A percentile compares a stretch with the other conserved stretches of the same genome.
phyloP scores from a whole-genome alignment of 2,888 invertebrate genomes.

The Malthinus flaveolus region DNA sequence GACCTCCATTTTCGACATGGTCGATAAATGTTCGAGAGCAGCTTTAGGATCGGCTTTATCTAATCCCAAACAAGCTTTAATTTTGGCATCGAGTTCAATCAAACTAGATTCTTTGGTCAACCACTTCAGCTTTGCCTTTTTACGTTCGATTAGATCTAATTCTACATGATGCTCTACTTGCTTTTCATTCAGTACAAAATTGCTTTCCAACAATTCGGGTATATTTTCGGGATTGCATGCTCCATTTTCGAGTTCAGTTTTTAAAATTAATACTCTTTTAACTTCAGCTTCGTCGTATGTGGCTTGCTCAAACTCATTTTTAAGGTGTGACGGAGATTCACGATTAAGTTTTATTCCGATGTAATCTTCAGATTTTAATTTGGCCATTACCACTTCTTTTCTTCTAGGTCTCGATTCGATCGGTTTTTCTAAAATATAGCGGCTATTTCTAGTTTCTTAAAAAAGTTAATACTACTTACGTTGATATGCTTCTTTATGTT shows the following conservation, averaged over 20 bases:
- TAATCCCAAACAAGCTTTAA: constrained; percentile 67
- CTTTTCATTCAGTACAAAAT: constrained; percentile 64
- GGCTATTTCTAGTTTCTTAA: neutral
- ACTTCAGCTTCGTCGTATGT: constrained; percentile 70
- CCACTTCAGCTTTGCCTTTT: constrained; percentile 62
- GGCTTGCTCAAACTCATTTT: constrained; percentile 61
- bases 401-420: constrained; percentile 35
- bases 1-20: constrained; percentile 60
- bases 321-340: constrained; percentile 61
- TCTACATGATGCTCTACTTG: constrained; percentile 60
- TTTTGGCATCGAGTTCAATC: constrained; percentile 66
- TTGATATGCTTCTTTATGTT: constrained; percentile 41
- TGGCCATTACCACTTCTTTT: constrained; percentile 63
- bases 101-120: constrained; percentile 68
- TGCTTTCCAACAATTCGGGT: constrained; percentile 57
- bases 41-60: constrained; percentile 73
- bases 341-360: constrained; percentile 70
- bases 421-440: constrained; percentile 34
- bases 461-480: constrained; percentile 35
- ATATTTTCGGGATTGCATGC: constrained; percentile 27
- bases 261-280: constrained; percentile 64
- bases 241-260: constrained; percentile 53
- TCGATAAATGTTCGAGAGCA: constrained; percentile 71
- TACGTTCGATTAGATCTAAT: constrained; percentile 60
- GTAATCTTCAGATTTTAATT: constrained; percentile 64